Evolutionary conservation across 2,888 invertebrate genomes (phyloP), one percentile per base, ranked within the genome.

Genomic region (Morpho deidamia): DNA sequence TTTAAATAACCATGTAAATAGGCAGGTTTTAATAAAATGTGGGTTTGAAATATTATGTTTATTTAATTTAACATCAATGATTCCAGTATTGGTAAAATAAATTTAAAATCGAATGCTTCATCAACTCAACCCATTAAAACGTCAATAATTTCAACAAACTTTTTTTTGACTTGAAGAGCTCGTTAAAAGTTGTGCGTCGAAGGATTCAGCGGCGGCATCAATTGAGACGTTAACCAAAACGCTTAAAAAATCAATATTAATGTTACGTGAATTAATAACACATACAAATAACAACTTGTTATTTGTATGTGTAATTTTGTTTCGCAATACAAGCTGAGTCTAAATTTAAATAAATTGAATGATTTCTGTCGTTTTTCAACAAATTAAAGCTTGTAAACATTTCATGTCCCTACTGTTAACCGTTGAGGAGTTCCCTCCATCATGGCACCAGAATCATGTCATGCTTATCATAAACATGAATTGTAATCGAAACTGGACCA

Each of bases 121-220:
- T 44, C 46, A 44, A 51, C 38, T 47, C 33, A 42, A 55, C 51
- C 49, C 53, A 56, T 59, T 56, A 56, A 59, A 59, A 59, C 56
- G 54, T 59, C 59, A 54, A 59, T 59, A 59, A 59, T 56, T 56
- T 56, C 40, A 49, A 56, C 54, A 34, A 53, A 57, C 40, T 39
- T 53, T 52, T 58, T 58, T 56, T 52, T 38, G 40, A 52, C 49
- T 52, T 57, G 37, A 54, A 52, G 54, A 52, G 57, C 57, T 59
- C 57, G 59, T 59, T 59, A 59, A 57, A 59, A 59, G 54, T 59
- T 59, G 44, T 52, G 46, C 58, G 52, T 52, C 45, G 52, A 52
- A 59, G 54, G 51, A 49, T 46, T 42, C 51, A 46, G 32, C 52
- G 54, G 57, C 59, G 45, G 38, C 50, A 46, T 54, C 52, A 50